These are phyloP conservation scores for Leucoraja erinaceus DNA, from an alignment of 2,113 vertebrate species.

Conservation along the genomic window DNA sequence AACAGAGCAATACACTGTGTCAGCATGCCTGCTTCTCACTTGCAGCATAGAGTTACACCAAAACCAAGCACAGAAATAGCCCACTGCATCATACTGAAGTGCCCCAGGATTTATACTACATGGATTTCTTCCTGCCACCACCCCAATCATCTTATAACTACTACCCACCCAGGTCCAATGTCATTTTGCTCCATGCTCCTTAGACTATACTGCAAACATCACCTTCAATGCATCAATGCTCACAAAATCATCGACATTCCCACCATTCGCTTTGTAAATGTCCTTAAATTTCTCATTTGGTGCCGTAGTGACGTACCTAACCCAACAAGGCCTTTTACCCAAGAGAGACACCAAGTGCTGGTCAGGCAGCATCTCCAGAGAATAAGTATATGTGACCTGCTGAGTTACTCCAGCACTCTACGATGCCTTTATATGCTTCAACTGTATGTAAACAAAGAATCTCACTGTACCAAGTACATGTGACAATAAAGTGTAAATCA, in stretches of 20 bases:
- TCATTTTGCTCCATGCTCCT: too few species aligned
- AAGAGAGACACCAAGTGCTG: too few species aligned
- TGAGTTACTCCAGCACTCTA: too few species aligned
- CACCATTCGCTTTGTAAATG: background rate
- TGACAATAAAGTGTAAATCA: too few species aligned
- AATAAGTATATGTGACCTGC: too few species aligned
- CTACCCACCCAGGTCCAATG: background rate
- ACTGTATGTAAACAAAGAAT: too few species aligned
- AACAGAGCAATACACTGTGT: background rate
- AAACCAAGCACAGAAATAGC: background rate
- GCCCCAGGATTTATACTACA: background rate
- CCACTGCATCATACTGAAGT: background rate
- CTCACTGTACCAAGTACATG: too few species aligned
- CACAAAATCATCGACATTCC: background rate
- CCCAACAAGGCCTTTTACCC: background rate
- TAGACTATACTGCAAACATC: too few species aligned
- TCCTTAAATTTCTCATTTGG: background rate
- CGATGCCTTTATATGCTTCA: too few species aligned
- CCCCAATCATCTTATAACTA: background rate
- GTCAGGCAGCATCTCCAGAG: too few species aligned
- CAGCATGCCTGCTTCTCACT: background rate
- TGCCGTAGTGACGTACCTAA: background rate
- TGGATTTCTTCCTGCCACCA: background rate
- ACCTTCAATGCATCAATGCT: too few species aligned
- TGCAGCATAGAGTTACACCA: background rate